These are phyloP conservation scores for Bryconaethiops microstoma DNA, from an alignment of 2,797 vertebrate species.

Conservation along the genomic window DNA sequence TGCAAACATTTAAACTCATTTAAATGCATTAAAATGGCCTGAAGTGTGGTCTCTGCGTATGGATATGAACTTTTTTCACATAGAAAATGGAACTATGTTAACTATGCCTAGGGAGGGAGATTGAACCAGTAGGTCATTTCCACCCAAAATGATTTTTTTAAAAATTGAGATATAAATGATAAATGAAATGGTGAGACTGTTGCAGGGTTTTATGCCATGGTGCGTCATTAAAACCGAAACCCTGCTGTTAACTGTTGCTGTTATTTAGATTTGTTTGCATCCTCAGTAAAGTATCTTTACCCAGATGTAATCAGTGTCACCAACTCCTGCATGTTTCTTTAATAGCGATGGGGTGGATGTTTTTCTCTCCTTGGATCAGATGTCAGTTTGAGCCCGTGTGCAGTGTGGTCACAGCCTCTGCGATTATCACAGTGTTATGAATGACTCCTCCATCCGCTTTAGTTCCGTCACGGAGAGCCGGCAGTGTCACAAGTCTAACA, in stretches of 20 bases:
- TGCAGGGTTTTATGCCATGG: neutral
- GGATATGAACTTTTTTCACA: too few species aligned
- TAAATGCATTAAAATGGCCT: too few species aligned
- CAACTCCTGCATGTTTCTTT: slow-evolving; percentile 59
- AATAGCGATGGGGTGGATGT: slow-evolving; percentile 55
- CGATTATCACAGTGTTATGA: slow-evolving; percentile 40
- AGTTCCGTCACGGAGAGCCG: neutral
- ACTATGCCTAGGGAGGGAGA: too few species aligned
- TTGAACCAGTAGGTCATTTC: too few species aligned
- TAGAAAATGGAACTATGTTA: too few species aligned
- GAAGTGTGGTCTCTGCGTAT: too few species aligned
- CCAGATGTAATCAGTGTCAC: slow-evolving; percentile 57
- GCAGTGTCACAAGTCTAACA: neutral
- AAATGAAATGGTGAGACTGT: too few species aligned
- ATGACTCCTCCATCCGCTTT: slow-evolving; percentile 5
- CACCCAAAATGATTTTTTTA: too few species aligned
- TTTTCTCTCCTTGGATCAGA: slow-evolving; percentile 53
- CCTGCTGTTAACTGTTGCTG: neutral
- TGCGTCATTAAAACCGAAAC: neutral
- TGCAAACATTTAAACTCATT: too few species aligned
- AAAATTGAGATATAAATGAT: too few species aligned
- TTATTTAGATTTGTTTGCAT: slow-evolving; percentile 19
- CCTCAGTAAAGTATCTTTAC: slow-evolving; percentile 37
- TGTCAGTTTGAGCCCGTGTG: slow-evolving; percentile 38
- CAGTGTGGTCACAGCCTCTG: neutral